A percentile compares a stretch with the other conserved stretches of the same genome.
Conservation (phyloP, 2,888 invertebrate species). For the Drosophila seclusa region DNA sequence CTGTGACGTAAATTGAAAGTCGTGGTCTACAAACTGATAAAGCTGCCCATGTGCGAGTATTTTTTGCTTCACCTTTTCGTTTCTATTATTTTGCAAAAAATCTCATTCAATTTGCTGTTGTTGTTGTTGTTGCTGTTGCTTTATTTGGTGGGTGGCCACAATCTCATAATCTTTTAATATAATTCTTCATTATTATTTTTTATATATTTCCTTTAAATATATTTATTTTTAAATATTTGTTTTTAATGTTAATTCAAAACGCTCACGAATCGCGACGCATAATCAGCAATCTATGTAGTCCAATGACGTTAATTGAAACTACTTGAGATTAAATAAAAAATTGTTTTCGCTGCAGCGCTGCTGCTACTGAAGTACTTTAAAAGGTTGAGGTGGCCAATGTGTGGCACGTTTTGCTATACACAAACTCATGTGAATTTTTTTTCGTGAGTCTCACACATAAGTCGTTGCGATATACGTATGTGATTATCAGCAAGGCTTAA, state of each 20-base stretch:
- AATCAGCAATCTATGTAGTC: conserved; percentile 77
- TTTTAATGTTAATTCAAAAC: conserved; percentile 61
- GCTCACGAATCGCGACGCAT: conserved; percentile 49
- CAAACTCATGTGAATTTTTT: conserved; percentile 36
- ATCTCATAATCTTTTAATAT: conserved; percentile 56
- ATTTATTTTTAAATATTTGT: conserved; percentile 34
- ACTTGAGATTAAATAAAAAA: conserved; percentile 71
- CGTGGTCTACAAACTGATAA: conserved; percentile 48
- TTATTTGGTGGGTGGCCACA: conserved; percentile 56
- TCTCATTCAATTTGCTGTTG: conserved; percentile 28
- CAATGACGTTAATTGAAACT: conserved; percentile 81
- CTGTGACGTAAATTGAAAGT: conserved; percentile 70
- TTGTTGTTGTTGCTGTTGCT: conserved; percentile 10
- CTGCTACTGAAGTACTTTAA: conserved; percentile 27
- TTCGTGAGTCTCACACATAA: conserved; percentile 2
- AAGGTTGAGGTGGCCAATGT: conserved; percentile 29
- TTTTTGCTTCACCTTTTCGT: not conserved
- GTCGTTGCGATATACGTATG: conserved; percentile 13
- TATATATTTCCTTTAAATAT: conserved; percentile 29
- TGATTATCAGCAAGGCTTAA: conserved; percentile 33
- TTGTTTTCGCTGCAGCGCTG: conserved; percentile 60
- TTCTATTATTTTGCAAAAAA: conserved; percentile 11
- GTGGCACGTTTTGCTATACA: conserved; percentile 30
- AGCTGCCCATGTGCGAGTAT: conserved; percentile 43
- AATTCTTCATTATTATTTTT: conserved; percentile 40